A percentile compares a stretch with the other conserved stretches of the same genome.
These are phyloP conservation scores for Phthorimaea operculella DNA, from an alignment of 1,140 invertebrate genomes.

Conservation along the genomic window DNA sequence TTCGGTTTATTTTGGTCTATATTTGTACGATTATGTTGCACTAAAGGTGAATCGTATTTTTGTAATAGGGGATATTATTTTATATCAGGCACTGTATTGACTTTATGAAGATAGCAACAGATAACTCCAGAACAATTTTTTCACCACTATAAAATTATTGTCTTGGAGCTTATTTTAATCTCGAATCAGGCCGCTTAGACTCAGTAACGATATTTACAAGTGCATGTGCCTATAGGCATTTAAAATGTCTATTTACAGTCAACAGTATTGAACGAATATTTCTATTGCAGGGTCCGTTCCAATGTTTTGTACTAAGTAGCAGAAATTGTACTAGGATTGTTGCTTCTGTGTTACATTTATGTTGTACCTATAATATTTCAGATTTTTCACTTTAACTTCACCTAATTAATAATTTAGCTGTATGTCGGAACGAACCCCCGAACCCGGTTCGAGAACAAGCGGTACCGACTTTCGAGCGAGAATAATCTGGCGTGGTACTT, in stretches of 20 bases:
- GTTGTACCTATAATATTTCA: too few species aligned
- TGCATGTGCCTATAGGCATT: conserved; percentile 2
- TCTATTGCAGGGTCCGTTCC: neutral
- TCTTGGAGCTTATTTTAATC: conserved; percentile 32
- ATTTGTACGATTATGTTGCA: conserved; percentile 58
- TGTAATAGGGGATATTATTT: conserved; percentile 17
- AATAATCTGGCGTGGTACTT: conserved; percentile 38
- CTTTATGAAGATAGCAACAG: conserved; percentile 12
- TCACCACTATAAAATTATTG: conserved; percentile 40
- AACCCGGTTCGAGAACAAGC: neutral
- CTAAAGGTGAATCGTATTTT: conserved; percentile 31
- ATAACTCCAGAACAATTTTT: conserved; percentile 6
- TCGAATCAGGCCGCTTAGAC: conserved; percentile 25
- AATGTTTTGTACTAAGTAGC: neutral
- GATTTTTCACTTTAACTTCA: too few species aligned
- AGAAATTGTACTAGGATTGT: neutral
- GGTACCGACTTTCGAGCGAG: conserved; percentile 25
- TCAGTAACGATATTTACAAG: conserved; percentile 30
- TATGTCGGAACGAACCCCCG: too few species aligned
- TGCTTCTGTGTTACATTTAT: too few species aligned
- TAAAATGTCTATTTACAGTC: neutral
- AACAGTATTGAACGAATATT: neutral
- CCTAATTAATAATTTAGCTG: too few species aligned
- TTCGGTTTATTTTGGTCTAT: conserved; percentile 57
- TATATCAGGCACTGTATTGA: conserved; percentile 34